These are phyloP conservation scores for Asarcornis scutulata DNA, from an alignment of 2,113 vertebrate species.

Conservation along the genomic window DNA sequence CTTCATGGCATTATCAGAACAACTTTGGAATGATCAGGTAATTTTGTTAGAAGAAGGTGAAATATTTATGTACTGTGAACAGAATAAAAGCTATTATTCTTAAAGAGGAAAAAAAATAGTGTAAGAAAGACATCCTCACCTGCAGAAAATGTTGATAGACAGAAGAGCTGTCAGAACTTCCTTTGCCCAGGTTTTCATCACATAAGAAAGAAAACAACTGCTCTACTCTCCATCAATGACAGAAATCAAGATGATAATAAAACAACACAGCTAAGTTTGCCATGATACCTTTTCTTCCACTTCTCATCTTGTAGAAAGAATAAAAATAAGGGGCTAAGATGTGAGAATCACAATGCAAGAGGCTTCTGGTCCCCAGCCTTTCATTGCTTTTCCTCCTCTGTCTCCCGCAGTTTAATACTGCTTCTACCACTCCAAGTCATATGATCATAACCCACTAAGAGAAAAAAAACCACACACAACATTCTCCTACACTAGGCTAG, in stretches of 20 bases:
- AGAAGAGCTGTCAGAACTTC: background rate
- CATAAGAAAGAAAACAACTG: background rate
- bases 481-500: background rate
- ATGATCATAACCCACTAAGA: background rate
- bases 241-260: background rate
- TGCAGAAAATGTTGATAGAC: background rate
- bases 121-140: background rate
- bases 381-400: background rate
- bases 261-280: background rate
- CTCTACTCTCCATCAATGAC: background rate
- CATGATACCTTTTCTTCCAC: background rate
- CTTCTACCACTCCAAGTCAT: background rate
- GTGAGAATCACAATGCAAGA: background rate
- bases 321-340: accelerated
- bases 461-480: background rate
- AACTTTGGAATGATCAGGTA: background rate
- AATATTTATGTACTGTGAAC: background rate
- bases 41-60: background rate
- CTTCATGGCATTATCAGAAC: background rate
- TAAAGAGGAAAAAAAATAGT: background rate
- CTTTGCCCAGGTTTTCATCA: background rate
- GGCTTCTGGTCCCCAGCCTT: background rate
- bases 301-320: background rate
- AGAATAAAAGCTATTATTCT: background rate
- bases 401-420: background rate